Evolutionary conservation across 2,888 invertebrate genomes (phyloP), one percentile per base, ranked within the genome.

Genomic region (Matsumyia berberina): DNA sequence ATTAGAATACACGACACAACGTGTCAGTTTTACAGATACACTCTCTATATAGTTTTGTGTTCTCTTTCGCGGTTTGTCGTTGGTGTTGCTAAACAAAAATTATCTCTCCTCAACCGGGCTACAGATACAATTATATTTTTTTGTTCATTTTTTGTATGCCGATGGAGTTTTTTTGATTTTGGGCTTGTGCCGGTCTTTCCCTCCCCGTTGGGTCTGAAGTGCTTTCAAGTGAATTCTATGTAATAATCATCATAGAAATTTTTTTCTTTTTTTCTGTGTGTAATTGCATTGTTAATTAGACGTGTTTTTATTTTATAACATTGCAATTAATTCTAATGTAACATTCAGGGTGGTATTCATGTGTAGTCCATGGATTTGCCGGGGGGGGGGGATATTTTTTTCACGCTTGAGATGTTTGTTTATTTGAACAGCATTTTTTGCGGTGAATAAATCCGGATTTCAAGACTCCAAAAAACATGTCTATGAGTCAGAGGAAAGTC

Each of bases 1-100:
- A 73, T 74, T 74, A 74, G 74, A 72, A 62, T 83, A 46, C 64
- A 76, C 64, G 49, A 76, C 76, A 62, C 72, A 49, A 77, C 76
- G 69, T 82, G 82, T 77, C 77, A 49, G 19, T 60, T 37, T 44
- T 37, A 60, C 29, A 79, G 17, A 60, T 67, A 42, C 17, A 37
- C 4, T 39, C 4, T 39, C 7, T 51, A 42, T 8, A 37, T 60
- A 33, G 44, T 53, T 70, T n/a, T n/a, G n/a, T 39, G 39, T 57
- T 66, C 44, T 73, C 60, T 73, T 57, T 64, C 12, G 31, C 51
- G 17, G 33, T 33, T 55, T 11, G 1, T 2, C 12, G 0, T 2
- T 15, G 31, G 3, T 33, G 33, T 9, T 31, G 46, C n/a, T 49
- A 29, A 49, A 29, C 11, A 35, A 12, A 55, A 15, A 33, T 37